A percentile compares a stretch with the other conserved stretches of the same genome.
Conservation (phyloP, 2,888 invertebrate species). For the Anaspis maculata region DNA sequence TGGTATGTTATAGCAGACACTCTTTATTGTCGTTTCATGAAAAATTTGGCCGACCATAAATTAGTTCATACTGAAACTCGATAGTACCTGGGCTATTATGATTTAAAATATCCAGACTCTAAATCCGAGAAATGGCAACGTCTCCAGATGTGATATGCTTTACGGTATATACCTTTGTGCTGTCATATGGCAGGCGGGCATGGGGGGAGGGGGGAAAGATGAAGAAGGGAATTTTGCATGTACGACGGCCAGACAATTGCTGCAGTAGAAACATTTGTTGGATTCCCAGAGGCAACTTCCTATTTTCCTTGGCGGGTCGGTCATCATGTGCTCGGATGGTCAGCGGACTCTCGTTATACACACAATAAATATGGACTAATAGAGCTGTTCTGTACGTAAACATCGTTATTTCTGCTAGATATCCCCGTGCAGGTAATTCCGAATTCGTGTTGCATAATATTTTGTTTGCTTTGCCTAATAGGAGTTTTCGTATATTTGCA, state of each 20-base stretch:
- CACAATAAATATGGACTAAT: conserved; percentile 41
- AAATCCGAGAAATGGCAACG: no score
- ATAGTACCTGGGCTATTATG: no score
- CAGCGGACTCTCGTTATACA: conserved; percentile 34
- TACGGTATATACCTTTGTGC: no score
- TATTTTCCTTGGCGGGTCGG: conserved; percentile 31
- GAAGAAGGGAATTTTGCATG: conserved; percentile 6
- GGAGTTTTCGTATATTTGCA: conserved; percentile 9
- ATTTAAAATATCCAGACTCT: no score
- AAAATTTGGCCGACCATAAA: no score
- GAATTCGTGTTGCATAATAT: conserved; percentile 26
- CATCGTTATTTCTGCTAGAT: conserved; percentile 39
- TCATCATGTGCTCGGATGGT: conserved; percentile 34
- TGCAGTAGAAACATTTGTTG: conserved; percentile 23
- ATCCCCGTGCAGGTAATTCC: conserved; percentile 24
- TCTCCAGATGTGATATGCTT: no score
- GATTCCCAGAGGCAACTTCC: conserved; percentile 33
- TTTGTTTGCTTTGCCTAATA: conserved; percentile 28
- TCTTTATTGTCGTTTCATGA: no score
- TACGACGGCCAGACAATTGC: conserved; percentile 5
- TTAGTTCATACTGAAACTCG: no score
- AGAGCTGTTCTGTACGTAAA: conserved; percentile 39
- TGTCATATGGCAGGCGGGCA: no score
- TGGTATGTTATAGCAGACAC: no score
- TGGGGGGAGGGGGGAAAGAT: neutral